Conservation (phyloP, 2,888 invertebrate species). For the Meandrusa payeni region DNA sequence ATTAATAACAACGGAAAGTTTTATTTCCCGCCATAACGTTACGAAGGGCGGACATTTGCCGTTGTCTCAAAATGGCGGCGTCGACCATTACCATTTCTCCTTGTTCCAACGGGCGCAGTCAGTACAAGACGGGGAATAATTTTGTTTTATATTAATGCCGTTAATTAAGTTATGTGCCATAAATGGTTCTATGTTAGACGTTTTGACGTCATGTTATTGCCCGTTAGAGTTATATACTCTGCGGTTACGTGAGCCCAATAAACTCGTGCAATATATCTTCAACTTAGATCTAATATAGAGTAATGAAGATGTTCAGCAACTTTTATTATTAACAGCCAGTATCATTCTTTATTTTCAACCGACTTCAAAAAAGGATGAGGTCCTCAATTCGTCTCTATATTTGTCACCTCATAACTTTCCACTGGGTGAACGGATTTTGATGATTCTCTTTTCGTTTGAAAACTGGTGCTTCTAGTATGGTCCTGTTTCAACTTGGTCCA, state of each 20-base stretch:
- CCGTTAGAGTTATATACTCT: constrained; percentile 10
- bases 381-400: too few species aligned
- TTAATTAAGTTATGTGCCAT: constrained; percentile 23
- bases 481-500: too few species aligned
- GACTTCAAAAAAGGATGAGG: too few species aligned
- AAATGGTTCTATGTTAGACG: constrained; percentile 15
- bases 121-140: constrained; percentile 37
- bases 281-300: constrained; percentile 8
- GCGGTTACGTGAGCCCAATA: constrained; percentile 15
- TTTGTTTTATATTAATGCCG: constrained; percentile 34
- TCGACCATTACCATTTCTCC: constrained; percentile 41
- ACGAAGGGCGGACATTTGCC: constrained; percentile 36
- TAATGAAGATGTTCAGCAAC: constrained; percentile 5
- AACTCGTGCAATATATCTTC: constrained; percentile 13
- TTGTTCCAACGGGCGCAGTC: constrained; percentile 34
- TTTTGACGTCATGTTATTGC: constrained; percentile 15
- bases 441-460: too few species aligned
- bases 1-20: too few species aligned
- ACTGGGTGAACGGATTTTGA: too few species aligned
- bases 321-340: too few species aligned
- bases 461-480: too few species aligned
- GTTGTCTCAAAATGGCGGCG: constrained; percentile 42
- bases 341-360: too few species aligned
- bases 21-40: constrained; percentile 37
- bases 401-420: too few species aligned